These are phyloP conservation scores for Eublepharis macularius DNA, from an alignment of 2,113 vertebrate genomes.

Conservation along the genomic window DNA sequence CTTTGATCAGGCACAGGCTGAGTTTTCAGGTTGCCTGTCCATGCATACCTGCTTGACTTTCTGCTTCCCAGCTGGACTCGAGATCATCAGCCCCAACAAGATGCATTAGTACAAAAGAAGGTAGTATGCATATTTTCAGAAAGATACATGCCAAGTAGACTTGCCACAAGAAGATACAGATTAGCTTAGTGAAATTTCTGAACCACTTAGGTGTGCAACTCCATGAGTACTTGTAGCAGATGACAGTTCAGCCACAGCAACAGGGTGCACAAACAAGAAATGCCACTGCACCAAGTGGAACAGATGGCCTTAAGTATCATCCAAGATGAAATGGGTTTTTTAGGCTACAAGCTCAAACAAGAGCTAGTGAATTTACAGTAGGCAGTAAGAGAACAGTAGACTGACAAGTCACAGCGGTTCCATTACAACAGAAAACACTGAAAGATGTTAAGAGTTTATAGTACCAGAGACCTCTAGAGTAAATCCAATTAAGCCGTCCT, in stretches of 20 bases:
- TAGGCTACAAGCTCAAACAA: conserved; percentile 29
- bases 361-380: conserved; percentile 11
- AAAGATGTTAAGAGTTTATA: conserved; percentile 39
- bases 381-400: conserved; percentile 43
- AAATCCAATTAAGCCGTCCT: conserved; percentile 53
- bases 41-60: background rate
- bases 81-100: background rate
- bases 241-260: conserved; percentile 46
- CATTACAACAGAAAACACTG: conserved; percentile 51
- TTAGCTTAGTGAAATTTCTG: conserved; percentile 46
- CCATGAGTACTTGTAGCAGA: conserved; percentile 42
- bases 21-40: background rate
- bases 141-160: background rate
- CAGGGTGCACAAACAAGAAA: background rate
- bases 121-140: background rate
- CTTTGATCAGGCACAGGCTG: background rate
- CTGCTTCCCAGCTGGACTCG: background rate
- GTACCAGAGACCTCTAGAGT: conserved; percentile 37
- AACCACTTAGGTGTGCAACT: conserved; percentile 34
- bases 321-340: conserved; percentile 36
- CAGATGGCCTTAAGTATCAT: conserved; percentile 44
- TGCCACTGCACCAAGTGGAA: conserved; percentile 25
- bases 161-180: background rate
- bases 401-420: conserved; percentile 41
- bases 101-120: background rate